These are phyloP conservation scores for Drosophila lacteicornis DNA, from an alignment of 1,140 invertebrate species.

Conservation along the genomic window DNA sequence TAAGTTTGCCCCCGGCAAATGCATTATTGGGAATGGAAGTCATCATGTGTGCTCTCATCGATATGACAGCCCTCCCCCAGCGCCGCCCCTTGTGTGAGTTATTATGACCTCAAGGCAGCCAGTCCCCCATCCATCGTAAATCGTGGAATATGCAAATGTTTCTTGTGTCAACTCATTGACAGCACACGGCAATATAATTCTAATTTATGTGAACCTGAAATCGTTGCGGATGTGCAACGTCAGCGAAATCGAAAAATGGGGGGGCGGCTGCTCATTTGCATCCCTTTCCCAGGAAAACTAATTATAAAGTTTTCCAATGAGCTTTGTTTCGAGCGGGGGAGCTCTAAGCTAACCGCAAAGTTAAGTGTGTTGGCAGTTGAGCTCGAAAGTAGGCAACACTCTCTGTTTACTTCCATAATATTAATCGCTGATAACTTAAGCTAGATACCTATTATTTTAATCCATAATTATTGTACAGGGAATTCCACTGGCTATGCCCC, in stretches of 20 bases:
- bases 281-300: constrained; percentile 21
- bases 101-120: constrained; percentile 46
- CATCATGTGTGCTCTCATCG: constrained; percentile 19
- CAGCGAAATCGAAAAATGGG: constrained; percentile 1
- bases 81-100: constrained; percentile 14
- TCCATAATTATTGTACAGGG: neutral
- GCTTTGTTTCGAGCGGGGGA: constrained; percentile 26
- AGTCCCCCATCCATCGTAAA: constrained; percentile 6
- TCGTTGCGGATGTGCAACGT: constrained; percentile 32
- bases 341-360: constrained; percentile 7
- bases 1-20: neutral
- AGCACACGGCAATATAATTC: constrained; percentile 41
- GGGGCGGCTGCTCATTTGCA: neutral
- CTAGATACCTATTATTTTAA: neutral
- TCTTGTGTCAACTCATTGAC: constrained; percentile 68
- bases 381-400: constrained; percentile 34
- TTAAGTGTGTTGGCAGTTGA: neutral
- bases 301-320: constrained; percentile 55
- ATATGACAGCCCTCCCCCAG: constrained; percentile 23
- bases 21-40: constrained; percentile 17
- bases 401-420: neutral
- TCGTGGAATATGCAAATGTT: constrained; percentile 66
- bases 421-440: neutral
- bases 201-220: constrained; percentile 66
- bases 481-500: neutral